phyloP scores from a whole-genome alignment of 1,140 invertebrate genomes.

The Cryptotermes secundus region DNA sequence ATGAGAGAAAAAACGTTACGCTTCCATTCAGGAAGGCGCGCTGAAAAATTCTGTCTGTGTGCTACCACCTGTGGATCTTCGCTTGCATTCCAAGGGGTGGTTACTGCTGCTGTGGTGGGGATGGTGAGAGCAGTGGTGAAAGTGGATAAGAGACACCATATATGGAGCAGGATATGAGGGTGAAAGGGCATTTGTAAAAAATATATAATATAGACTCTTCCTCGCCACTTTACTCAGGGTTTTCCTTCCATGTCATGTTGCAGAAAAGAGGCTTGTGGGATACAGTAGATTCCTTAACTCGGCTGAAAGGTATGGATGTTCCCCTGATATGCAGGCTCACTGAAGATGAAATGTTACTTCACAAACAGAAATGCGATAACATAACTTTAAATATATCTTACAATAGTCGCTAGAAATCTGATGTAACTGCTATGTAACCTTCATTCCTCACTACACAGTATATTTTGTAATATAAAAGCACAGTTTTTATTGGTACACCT shows the following conservation, averaged over 20 bases:
- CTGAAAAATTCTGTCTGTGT: conserved; percentile 28
- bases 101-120: background rate
- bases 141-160: conserved; percentile 26
- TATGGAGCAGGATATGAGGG: conserved; percentile 7
- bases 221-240: background rate
- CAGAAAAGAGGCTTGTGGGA: background rate
- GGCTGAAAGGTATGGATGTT: background rate
- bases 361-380: no score
- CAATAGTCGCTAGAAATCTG: no score
- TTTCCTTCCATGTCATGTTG: background rate
- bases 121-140: background rate
- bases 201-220: conserved; percentile 11
- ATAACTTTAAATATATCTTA: no score
- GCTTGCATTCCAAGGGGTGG: background rate
- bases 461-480: no score
- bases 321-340: background rate
- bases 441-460: no score
- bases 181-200: conserved; percentile 21
- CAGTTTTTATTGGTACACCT: no score
- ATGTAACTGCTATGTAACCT: no score
- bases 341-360: no score
- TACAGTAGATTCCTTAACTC: background rate
- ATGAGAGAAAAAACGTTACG: conserved; percentile 18
- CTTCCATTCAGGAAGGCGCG: conserved; percentile 21
- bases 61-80: conserved; percentile 21